Percentiles rank a stretch among this genome's conserved stretches.
These are phyloP conservation scores for Liolophura sinensis DNA, from an alignment of 1,140 invertebrate species.

Conservation along the genomic window DNA sequence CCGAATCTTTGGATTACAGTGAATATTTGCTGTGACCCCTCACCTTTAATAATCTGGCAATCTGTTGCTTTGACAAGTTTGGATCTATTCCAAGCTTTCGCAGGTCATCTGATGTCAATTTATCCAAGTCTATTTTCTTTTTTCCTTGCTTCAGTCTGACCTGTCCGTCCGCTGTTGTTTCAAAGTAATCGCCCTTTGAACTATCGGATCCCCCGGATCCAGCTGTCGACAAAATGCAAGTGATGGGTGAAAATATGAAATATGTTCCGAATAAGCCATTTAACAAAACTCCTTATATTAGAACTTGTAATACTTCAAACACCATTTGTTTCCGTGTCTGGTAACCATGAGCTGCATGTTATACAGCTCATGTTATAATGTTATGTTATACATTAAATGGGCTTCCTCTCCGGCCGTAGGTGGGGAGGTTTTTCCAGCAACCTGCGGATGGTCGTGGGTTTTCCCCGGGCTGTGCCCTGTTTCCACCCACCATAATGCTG, in stretches of 20 bases:
- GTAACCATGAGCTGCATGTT: too few relatives aligned
- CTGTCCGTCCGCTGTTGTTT: conserved; percentile 48
- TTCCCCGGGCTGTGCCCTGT: too few relatives aligned
- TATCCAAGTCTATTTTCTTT: conserved; percentile 54
- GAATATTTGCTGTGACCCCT: not conserved
- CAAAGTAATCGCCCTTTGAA: conserved; percentile 53
- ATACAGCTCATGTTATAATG: too few relatives aligned
- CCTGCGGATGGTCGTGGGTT: too few relatives aligned
- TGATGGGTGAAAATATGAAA: not conserved
- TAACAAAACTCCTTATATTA: not conserved
- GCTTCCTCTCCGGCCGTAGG: too few relatives aligned
- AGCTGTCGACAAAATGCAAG: not conserved
- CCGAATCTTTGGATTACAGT: too few relatives aligned
- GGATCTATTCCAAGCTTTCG: conserved; percentile 51
- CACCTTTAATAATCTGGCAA: conserved; percentile 51
- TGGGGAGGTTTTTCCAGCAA: too few relatives aligned
- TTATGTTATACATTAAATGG: too few relatives aligned
- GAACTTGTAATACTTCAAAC: too few relatives aligned
- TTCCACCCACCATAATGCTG: too few relatives aligned
- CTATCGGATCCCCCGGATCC: conserved; percentile 19
- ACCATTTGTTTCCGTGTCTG: too few relatives aligned
- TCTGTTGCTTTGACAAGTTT: conserved; percentile 50
- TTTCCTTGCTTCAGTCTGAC: conserved; percentile 50
- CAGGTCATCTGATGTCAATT: conserved; percentile 52
- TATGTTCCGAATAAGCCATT: not conserved